phyloP scores from a whole-genome alignment of 2,113 vertebrate genomes.

The Melierax canorus region DNA sequence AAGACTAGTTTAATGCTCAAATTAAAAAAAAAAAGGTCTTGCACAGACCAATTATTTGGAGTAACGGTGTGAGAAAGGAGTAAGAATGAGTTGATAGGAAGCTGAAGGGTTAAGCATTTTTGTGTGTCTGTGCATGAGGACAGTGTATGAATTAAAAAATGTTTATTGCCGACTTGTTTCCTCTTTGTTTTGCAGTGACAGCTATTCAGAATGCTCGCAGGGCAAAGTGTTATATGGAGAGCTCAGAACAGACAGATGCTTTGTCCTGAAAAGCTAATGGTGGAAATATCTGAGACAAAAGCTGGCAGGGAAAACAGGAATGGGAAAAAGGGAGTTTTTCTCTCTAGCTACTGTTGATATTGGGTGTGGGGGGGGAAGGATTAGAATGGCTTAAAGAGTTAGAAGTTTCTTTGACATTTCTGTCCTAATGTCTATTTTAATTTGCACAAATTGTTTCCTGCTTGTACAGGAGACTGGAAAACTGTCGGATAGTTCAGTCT shows the following conservation, averaged over 20 bases:
- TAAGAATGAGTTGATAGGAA: background rate
- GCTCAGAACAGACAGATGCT: background rate
- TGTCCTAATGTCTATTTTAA: background rate
- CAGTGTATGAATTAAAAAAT: background rate
- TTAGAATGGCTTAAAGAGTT: background rate
- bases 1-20: background rate
- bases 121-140: background rate
- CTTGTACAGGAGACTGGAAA: background rate
- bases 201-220: background rate
- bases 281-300: background rate
- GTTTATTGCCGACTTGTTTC: background rate
- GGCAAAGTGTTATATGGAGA: background rate
- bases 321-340: background rate
- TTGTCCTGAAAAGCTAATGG: background rate
- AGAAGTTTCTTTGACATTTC: background rate
- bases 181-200: background rate
- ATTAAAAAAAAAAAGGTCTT: background rate
- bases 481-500: background rate
- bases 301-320: background rate
- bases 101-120: background rate
- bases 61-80: background rate
- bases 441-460: background rate
- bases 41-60: background rate
- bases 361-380: background rate
- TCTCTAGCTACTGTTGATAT: background rate